phyloP scores from a whole-genome alignment of 2,888 invertebrate species.

The Dasysyrphus tricinctus region DNA sequence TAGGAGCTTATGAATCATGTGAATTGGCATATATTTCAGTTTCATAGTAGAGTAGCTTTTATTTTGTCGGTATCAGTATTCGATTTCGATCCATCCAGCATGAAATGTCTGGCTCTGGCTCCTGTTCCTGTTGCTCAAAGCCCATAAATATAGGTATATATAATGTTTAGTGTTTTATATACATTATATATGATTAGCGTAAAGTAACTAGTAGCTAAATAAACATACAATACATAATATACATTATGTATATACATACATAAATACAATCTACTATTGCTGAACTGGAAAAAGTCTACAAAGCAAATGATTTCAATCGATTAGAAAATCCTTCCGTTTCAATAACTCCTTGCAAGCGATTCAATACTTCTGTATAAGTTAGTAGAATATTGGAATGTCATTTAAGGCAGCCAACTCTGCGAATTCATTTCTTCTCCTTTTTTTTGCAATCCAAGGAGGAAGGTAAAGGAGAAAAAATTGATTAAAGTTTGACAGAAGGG shows the following conservation, averaged over 20 bases:
- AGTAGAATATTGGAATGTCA: constrained; percentile 44
- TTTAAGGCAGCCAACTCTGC: constrained; percentile 22
- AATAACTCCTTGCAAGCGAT: constrained; percentile 13
- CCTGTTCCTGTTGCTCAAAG: constrained; percentile 23
- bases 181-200: not conserved
- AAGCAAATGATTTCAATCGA: constrained; percentile 57
- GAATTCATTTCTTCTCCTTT: constrained; percentile 9
- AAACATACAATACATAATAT: not conserved
- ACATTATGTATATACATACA: not conserved
- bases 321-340: constrained; percentile 23
- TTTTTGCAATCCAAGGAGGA: not conserved
- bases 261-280: constrained; percentile 23
- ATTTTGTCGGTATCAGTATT: constrained; percentile 16
- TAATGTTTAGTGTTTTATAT: not conserved
- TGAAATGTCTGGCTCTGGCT: constrained; percentile 12
- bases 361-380: constrained; percentile 54
- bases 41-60: constrained; percentile 34
- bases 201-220: not conserved
- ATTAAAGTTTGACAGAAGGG: constrained; percentile 7
- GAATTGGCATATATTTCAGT: constrained; percentile 49
- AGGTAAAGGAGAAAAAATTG: constrained; percentile 30
- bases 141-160: not conserved
- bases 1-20: not conserved
- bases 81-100: constrained; percentile 7
- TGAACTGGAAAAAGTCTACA: constrained; percentile 61